Base-by-base conservation (phyloP, 2,797 vertebrate genomes). In the Odontamblyopus rebecca region DNA sequence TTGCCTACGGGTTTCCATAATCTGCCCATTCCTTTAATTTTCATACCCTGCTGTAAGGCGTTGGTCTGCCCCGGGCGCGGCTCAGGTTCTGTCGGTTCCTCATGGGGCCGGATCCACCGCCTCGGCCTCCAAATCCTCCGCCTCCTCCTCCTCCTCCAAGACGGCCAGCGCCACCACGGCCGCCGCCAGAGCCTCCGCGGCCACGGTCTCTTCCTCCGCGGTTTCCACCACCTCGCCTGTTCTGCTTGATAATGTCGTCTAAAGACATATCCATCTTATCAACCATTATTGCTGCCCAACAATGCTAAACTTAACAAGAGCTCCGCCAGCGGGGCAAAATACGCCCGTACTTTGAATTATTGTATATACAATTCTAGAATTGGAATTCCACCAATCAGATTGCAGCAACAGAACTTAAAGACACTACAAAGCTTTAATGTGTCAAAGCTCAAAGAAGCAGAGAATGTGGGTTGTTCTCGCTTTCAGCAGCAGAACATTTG, bases 221-320 rank as follows among this genome's bases (percentile, higher is more conserved):
- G 68, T 94, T 93, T 66, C 95, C 93, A 13, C 95, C 94, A 51
- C 96, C 93, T 89, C 95, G 95, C 85, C 95, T 95, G 94, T 94
- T 99, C 88, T 97, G 96, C 81, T 98, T 99, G 85, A 98, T 99
- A 91, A 99, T 98, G 85, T 99, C 97, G 90, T 99, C 97, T 93
- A 99, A 88, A 86, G 97, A 98, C 97, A 99, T 99, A 91, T 98
- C 97, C 96, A 99, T 96, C 88, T 98, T 98, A 94, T 98, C 97
- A 82, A 93, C 92, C 97, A 98, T 99, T 73, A 82, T 90, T 78
- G 71, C 83, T 75, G 68, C 66, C 67, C 64, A 65, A 68, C 87
- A 88, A 80, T 29, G 60, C 90, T 92, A 89, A 91, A 88, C 81
- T 78, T 51, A 73, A 81, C 23, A 23, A 23, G 23, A 23, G 23